These are phyloP conservation scores for Biston stratarius DNA, from an alignment of 2,888 invertebrate species.

Conservation along the genomic window DNA sequence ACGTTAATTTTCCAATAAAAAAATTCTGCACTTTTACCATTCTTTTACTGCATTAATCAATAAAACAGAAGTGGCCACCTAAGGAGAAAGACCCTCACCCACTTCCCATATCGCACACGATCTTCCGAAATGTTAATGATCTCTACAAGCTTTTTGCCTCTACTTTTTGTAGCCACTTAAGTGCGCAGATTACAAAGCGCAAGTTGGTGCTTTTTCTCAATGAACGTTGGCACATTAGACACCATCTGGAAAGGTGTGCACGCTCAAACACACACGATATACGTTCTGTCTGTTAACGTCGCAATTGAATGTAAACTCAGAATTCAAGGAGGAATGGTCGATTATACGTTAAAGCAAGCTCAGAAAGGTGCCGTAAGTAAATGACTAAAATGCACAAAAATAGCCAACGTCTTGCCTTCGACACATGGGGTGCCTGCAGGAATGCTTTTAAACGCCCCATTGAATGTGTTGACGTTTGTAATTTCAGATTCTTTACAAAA, in stretches of 20 bases:
- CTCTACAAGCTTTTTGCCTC: constrained; percentile 28
- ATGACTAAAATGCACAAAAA: constrained; percentile 53
- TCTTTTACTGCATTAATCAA: background rate
- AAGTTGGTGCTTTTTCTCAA: constrained; percentile 49
- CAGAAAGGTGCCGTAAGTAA: constrained; percentile 31
- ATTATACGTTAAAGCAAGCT: background rate
- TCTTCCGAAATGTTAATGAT: constrained; percentile 36
- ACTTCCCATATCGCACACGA: constrained; percentile 35
- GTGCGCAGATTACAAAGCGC: constrained; percentile 26
- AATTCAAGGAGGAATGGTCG: background rate
- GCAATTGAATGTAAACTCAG: constrained; percentile 21
- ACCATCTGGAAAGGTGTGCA: constrained; percentile 55
- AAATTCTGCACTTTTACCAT: background rate
- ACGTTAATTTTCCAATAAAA: too few relatives aligned
- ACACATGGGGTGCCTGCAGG: constrained; percentile 61
- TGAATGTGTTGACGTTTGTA: constrained; percentile 77
- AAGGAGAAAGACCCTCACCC: constrained; percentile 6
- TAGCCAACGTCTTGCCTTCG: constrained; percentile 52
- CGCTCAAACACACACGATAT: constrained; percentile 38
- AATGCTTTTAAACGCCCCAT: constrained; percentile 76
- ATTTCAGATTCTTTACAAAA: constrained; percentile 76
- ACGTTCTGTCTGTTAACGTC: background rate
- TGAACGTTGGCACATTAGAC: constrained; percentile 55
- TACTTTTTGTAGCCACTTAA: constrained; percentile 32
- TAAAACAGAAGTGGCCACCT: constrained; percentile 17